Base-by-base conservation (phyloP, 2,113 vertebrate species). In the Ictalurus punctatus region DNA sequence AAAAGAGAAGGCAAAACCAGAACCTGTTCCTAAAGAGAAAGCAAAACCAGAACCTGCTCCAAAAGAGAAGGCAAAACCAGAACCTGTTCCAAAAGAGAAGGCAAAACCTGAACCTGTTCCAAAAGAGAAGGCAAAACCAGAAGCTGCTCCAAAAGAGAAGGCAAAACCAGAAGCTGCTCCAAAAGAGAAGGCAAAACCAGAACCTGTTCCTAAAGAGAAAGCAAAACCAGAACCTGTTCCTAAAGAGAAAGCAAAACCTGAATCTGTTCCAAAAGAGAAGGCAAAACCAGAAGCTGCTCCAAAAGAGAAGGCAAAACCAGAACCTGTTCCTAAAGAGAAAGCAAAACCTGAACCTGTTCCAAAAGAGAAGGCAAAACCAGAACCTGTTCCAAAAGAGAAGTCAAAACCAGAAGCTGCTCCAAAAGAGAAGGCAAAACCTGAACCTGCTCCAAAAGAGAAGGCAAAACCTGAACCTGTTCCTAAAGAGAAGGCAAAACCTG, bases 171-270 rank as follows among this genome's bases (percentile, higher is more conserved):
- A 48, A 40, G 23, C 56, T 44, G 40, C 7, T 44, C 34, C 40
- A 48, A 91, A 85, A 65, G 89, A 92, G 73, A 82, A 90, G 86
- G 13, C 81, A 65, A 87, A 86, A 90, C 56, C 44, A 89, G 82
- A 85, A 86, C 34, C 58, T 44, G 56, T 12, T 48, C 13, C 74
- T 63, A 86, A 78, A 37, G 56, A 63, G 13, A 63, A 48, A 40
- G 37, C 19, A 19, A 61, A 86, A 21, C 23, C 73, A 8, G 56
- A 90, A 89, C 74, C 84, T 73, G 67, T 10, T 56, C 5, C 23
- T 14, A 74, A 88, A 14, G 54, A 91, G n/a, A 93, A 92, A 30
- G 86, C 86, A 16, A 93, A 88, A 90, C 79, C 25, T 0, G 34
- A 54, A 79, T 25, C 25, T 52, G 6, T 6, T 79, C 25, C 48